Conservation (phyloP, 2,113 vertebrate species). For the Ceratotherium simum region DNA sequence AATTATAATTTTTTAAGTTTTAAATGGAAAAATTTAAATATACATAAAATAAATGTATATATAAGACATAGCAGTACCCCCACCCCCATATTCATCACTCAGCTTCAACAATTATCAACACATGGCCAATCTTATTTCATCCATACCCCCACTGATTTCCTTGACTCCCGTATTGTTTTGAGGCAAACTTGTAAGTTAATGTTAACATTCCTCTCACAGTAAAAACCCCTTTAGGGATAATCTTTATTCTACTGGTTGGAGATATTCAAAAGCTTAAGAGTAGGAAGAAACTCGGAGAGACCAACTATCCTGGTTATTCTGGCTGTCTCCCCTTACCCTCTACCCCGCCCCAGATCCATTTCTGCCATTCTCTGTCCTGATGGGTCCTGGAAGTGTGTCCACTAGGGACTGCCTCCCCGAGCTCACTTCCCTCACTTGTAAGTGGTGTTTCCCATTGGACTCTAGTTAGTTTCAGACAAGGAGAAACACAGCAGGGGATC, state of each 20-base stretch:
- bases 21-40: neutral
- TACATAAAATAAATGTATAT: neutral
- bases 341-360: neutral
- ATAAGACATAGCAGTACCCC: neutral
- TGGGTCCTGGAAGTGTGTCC: neutral
- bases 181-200: neutral
- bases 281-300: neutral
- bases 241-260: neutral
- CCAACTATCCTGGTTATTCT: neutral
- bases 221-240: neutral
- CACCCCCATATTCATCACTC: neutral
- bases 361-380: neutral
- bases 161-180: neutral
- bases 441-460: neutral
- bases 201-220: neutral
- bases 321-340: rapidly evolving
- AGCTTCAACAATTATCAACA: neutral
- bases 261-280: neutral
- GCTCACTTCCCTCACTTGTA: neutral
- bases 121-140: neutral
- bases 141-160: neutral
- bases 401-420: neutral
- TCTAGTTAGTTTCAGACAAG: neutral
- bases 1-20: neutral
- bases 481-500: neutral